Percentiles rank a stretch among this genome's conserved stretches.
These are phyloP conservation scores for Imbricaverruca yamaguchii DNA, from an alignment of 2,888 invertebrate genomes.

Conservation along the genomic window DNA sequence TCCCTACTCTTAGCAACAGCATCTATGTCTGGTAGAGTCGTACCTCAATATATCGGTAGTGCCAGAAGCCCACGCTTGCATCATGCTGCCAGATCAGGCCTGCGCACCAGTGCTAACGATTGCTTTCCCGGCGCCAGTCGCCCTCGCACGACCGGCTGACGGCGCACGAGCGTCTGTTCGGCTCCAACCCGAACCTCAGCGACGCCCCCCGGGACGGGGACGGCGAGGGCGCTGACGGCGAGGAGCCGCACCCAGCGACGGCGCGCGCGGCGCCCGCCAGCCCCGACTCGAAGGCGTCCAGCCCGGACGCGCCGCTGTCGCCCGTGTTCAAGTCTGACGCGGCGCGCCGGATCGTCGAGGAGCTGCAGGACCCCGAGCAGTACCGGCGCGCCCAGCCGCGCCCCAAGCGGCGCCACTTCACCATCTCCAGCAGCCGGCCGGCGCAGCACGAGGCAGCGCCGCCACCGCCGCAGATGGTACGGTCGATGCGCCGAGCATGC, in stretches of 20 bases:
- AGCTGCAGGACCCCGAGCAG: conserved; percentile 47
- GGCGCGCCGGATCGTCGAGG: conserved; percentile 74
- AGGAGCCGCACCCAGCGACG: too few species aligned
- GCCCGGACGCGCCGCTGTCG: conserved; percentile 46
- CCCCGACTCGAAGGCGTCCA: conserved; percentile 34
- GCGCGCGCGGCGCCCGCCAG: conserved; percentile 35
- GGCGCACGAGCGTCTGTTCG: conserved; percentile 41
- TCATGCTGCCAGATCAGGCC: too few species aligned
- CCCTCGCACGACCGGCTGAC: conserved; percentile 34
- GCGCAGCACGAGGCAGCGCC: conserved; percentile 34
- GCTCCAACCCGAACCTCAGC: conserved; percentile 31
- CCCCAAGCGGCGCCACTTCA: conserved; percentile 77
- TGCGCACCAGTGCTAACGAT: too few species aligned
- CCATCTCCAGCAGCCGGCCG: conserved; percentile 58
- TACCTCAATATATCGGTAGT: too few species aligned
- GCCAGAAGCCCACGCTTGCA: too few species aligned
- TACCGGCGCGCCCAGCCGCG: conserved; percentile 61
- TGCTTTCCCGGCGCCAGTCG: background rate
- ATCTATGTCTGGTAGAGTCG: too few species aligned
- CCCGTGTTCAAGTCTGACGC: conserved; percentile 81
- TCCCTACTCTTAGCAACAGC: too few species aligned
- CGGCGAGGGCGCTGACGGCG: background rate
- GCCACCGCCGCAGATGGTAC: background rate
- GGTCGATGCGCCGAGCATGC: background rate
- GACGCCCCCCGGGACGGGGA: background rate